Percentiles rank a stretch among this genome's conserved stretches.
Conservation (phyloP, 2,113 vertebrate genomes). For the Rattus norvegicus region GRCr8 NC_086026.1:93506001-93506500, state of each 20-base stretch:
- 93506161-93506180: not conserved
- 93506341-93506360: not conserved
- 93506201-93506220: too few relatives aligned
- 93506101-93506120: too few relatives aligned
- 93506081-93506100: not conserved
- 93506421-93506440: not conserved
- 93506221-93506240: too few relatives aligned
- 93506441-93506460: not conserved
- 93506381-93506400: not conserved
- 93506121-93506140: not conserved
- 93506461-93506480: not conserved
- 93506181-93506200: not conserved
- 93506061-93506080: not conserved
- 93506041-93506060: constrained; percentile 8
- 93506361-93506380: not conserved
- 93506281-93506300: not conserved
- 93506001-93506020: not conserved
- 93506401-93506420: not conserved
- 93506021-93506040: not conserved
- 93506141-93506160: not conserved
- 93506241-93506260: not conserved
- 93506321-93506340: not conserved
- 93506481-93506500: not conserved
- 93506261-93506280: too few relatives aligned
- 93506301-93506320: not conserved